These are phyloP conservation scores for Poicephalus gulielmi DNA, from an alignment of 2,113 vertebrate species.

Conservation along the genomic window DNA sequence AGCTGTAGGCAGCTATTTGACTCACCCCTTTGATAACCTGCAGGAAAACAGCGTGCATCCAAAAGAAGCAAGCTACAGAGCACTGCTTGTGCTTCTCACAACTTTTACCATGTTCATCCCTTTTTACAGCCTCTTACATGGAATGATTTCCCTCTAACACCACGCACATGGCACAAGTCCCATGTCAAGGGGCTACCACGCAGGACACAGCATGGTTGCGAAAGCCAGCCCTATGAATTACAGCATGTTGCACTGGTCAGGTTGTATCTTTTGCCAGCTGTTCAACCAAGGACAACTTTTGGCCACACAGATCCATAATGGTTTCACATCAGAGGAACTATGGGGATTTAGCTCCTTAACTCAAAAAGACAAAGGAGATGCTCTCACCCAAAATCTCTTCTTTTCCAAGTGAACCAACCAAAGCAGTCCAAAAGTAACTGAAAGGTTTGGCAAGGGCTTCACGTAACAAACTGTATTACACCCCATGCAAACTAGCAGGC, in stretches of 20 bases:
- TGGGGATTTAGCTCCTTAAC: not conserved
- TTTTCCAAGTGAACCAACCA: not conserved
- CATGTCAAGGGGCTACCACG: accelerated
- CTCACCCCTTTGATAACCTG: not conserved
- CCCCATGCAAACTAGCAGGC: not conserved
- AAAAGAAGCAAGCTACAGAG: not conserved
- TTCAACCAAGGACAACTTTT: not conserved
- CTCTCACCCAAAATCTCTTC: not conserved
- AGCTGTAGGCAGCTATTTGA: accelerated
- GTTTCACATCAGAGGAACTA: not conserved
- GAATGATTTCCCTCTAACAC: not conserved
- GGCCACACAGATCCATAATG: accelerated
- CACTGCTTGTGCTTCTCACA: not conserved
- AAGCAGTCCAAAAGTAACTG: not conserved
- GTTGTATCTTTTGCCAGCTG: not conserved
- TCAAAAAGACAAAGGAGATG: not conserved
- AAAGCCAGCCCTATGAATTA: not conserved
- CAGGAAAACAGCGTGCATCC: not conserved
- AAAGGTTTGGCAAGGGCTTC: not conserved
- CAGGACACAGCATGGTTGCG: accelerated
- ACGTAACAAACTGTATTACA: not conserved
- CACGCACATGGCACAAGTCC: not conserved
- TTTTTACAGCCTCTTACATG: not conserved
- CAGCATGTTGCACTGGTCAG: not conserved
- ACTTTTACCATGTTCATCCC: not conserved